Percentiles rank a stretch among this genome's conserved stretches.
These are phyloP conservation scores for Syrmaticus mikado DNA, from an alignment of 2,113 vertebrate species.

Conservation along the genomic window DNA sequence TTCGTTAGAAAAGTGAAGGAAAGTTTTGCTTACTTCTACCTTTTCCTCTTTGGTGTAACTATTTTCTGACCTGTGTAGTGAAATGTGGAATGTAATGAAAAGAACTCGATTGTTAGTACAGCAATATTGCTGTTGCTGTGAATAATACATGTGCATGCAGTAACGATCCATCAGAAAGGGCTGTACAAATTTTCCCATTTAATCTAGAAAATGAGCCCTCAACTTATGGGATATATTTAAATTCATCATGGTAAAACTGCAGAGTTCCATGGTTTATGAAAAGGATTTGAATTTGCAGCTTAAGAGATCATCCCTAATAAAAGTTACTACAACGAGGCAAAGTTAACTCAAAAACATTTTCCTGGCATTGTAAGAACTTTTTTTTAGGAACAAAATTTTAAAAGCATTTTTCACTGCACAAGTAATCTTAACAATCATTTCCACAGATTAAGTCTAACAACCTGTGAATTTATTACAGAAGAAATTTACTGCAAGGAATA, in stretches of 20 bases:
- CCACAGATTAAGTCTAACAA: slow-evolving; percentile 59
- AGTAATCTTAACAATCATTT: slow-evolving; percentile 54
- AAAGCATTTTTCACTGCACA: slow-evolving; percentile 43
- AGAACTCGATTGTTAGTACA: not conserved
- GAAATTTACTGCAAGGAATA: slow-evolving; percentile 75
- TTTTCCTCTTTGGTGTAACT: not conserved
- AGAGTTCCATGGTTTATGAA: not conserved
- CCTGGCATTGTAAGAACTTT: not conserved
- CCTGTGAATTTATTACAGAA: slow-evolving; percentile 74
- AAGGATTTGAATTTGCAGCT: slow-evolving; percentile 5
- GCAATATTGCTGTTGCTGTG: not conserved
- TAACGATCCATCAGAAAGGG: not conserved
- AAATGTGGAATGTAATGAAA: not conserved
- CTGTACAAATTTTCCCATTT: not conserved
- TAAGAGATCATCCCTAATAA: not conserved
- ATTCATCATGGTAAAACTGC: not conserved
- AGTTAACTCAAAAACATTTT: not conserved
- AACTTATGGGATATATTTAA: not conserved
- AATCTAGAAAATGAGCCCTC: not conserved
- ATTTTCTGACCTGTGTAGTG: not conserved
- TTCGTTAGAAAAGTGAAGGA: not conserved
- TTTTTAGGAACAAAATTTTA: slow-evolving; percentile 11
- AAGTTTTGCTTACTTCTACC: slow-evolving; percentile 49
- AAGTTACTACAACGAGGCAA: not conserved
- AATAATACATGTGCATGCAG: not conserved